These are phyloP conservation scores for Pelecanoides urinatrix DNA, from an alignment of 2,113 vertebrate species.

Conservation along the genomic window DNA sequence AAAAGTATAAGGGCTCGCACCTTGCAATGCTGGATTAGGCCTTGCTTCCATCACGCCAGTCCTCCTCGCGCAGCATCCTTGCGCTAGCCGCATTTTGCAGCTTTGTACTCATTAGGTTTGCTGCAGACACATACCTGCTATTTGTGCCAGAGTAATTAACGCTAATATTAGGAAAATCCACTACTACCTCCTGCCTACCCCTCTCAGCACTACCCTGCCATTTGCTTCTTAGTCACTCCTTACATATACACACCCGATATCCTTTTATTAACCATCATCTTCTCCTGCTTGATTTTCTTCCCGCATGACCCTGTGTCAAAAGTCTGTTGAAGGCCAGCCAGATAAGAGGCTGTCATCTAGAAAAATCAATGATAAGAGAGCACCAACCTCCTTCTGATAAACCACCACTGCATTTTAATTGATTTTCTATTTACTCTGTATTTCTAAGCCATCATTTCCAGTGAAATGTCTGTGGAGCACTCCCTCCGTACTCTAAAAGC, in stretches of 20 bases:
- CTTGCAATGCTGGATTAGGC: not conserved
- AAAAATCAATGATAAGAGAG: not conserved
- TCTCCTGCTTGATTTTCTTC: not conserved
- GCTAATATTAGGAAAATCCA: not conserved
- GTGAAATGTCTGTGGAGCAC: not conserved
- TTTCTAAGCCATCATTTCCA: not conserved
- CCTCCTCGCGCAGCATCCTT: not conserved
- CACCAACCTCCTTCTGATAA: not conserved
- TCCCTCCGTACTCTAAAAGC: not conserved
- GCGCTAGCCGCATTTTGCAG: not conserved
- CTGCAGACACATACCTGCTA: not conserved
- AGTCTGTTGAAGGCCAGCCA: not conserved
- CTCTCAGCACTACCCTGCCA: not conserved
- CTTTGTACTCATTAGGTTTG: not conserved
- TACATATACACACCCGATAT: accelerated
- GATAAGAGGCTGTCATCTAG: not conserved
- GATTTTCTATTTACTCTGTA: not conserved
- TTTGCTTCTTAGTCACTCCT: not conserved
- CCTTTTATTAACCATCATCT: not conserved
- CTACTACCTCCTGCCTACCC: not conserved
- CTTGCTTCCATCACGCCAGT: not conserved
- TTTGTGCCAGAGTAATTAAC: not conserved
- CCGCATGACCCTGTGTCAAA: not conserved
- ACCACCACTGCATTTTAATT: not conserved
- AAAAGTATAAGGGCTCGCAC: not conserved